A percentile compares a stretch with the other conserved stretches of the same genome.
Conservation (phyloP, 1,140 invertebrate species). For the Drosophila guanche region DNA sequence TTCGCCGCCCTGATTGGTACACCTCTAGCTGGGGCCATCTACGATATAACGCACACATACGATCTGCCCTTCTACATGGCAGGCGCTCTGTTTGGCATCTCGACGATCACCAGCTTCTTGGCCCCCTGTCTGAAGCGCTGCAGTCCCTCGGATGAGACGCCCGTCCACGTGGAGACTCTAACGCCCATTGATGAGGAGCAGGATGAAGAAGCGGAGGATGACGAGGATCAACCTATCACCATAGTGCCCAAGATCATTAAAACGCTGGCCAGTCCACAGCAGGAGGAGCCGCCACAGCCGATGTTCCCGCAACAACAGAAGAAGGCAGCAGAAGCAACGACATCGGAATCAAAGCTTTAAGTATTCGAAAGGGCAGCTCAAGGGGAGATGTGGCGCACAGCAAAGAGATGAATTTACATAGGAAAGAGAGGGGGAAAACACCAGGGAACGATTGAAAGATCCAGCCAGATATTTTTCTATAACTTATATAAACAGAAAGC, state of each 20-base stretch:
- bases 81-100: constrained; percentile 93
- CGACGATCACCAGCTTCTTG: constrained; percentile 93
- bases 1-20: constrained; percentile 94
- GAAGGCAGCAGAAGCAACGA: constrained; percentile 29
- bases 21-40: constrained; percentile 92
- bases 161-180: constrained; percentile 88
- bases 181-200: constrained; percentile 92
- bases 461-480: constrained; percentile 58
- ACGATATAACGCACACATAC: constrained; percentile 93
- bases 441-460: constrained; percentile 42
- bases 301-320: constrained; percentile 51
- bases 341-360: constrained; percentile 81
- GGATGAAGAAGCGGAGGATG: constrained; percentile 90
- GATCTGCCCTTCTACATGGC: constrained; percentile 96
- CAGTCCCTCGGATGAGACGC: constrained; percentile 83
- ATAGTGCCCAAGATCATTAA: constrained; percentile 88
- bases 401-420: constrained; percentile 53
- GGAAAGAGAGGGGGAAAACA: constrained; percentile 22
- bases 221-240: constrained; percentile 88
- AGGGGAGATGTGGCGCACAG: not conserved
- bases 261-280: constrained; percentile 86
- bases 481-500: constrained; percentile 47
- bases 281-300: constrained; percentile 57
- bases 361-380: constrained; percentile 6
- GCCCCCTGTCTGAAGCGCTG: constrained; percentile 90